These are phyloP conservation scores for Seira ritae DNA, from an alignment of 2,888 invertebrate genomes.

Conservation along the genomic window DNA sequence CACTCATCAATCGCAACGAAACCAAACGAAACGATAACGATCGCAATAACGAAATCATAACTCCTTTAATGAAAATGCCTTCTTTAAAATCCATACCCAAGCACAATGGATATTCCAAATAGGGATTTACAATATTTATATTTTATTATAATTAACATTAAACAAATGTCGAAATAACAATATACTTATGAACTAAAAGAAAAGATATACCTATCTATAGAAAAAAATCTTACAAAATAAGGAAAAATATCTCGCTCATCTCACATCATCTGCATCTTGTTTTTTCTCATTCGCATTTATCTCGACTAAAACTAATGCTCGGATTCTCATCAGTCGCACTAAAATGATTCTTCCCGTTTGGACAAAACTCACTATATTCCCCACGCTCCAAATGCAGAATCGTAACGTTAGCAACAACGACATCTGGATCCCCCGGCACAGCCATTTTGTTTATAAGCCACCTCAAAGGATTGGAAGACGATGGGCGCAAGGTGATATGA, in stretches of 20 bases:
- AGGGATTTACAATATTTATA: neutral
- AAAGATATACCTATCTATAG: neutral
- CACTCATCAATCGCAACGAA: too few species aligned
- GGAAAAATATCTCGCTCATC: neutral
- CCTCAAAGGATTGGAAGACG: conserved; percentile 62
- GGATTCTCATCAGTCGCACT: conserved; percentile 53
- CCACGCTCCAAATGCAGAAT: conserved; percentile 50
- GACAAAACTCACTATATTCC: conserved; percentile 43
- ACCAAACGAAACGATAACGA: too few species aligned
- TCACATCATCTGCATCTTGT: neutral
- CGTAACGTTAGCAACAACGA: conserved; percentile 50
- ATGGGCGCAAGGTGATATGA: conserved; percentile 52
- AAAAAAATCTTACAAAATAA: neutral
- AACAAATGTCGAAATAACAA: neutral
- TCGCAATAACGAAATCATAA: too few species aligned
- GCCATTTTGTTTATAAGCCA: conserved; percentile 64
- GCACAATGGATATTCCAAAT: neutral
- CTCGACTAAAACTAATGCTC: conserved; percentile 39
- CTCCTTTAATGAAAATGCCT: too few species aligned
- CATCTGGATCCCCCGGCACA: conserved; percentile 39
- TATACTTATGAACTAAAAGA: neutral
- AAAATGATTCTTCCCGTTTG: conserved; percentile 45
- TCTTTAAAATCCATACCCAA: too few species aligned
- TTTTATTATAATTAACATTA: neutral
- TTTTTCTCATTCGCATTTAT: neutral